A percentile compares a stretch with the other conserved stretches of the same genome.
Evolutionary conservation across 2,113 vertebrate species (phyloP).

Genomic region (Neofelis nebulosa): DNA sequence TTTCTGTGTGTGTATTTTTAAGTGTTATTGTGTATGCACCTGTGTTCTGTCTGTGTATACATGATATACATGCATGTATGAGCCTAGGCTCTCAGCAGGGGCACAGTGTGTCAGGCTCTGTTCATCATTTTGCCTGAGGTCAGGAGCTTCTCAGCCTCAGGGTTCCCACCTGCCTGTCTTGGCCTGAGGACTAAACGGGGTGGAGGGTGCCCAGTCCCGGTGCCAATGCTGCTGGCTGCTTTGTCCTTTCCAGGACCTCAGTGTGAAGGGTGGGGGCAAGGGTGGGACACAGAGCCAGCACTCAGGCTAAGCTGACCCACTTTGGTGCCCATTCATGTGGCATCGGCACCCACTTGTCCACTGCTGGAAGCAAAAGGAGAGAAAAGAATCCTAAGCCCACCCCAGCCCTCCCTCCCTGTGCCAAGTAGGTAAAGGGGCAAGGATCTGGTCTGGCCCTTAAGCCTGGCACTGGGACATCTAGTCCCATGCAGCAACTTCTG

Average conservation of each 20-base stretch:
- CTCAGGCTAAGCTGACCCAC: not conserved
- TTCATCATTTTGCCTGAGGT: not conserved
- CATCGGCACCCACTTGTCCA: no score
- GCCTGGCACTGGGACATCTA: not conserved
- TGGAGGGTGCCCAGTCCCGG: no score
- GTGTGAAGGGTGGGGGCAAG: not conserved
- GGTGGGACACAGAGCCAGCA: not conserved
- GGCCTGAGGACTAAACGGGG: not conserved
- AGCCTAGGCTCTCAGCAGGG: not conserved
- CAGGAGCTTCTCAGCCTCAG: not conserved
- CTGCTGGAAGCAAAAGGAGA: not conserved
- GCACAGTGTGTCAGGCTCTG: not conserved
- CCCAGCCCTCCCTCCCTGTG: not conserved
- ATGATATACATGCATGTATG: rapidly evolving
- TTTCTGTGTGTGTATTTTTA: not conserved
- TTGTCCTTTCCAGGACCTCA: not conserved
- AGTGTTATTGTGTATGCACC: not conserved
- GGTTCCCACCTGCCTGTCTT: no score
- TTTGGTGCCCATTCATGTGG: no score
- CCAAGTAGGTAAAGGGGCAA: not conserved
- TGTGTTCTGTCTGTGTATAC: not conserved
- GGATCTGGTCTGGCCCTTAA: not conserved
- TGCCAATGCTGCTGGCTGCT: not conserved
- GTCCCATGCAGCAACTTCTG: not conserved
- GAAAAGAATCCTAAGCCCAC: not conserved